Conservation (phyloP, 35 echinoderm and acorn worm species). For the Hemicentrotus pulcherrimus region DNA sequence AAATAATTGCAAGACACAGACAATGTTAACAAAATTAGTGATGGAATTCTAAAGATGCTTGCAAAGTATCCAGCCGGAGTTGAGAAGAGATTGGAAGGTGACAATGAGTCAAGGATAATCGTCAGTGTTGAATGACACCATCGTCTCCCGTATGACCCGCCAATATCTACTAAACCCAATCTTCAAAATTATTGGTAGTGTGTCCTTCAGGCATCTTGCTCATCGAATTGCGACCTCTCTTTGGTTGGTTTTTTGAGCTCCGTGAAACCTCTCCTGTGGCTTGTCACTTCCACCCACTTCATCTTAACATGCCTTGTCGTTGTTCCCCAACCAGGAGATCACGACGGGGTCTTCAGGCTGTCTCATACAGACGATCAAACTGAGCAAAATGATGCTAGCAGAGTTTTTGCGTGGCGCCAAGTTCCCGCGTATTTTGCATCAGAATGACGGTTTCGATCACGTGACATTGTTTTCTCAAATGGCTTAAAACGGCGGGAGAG, state of each 20-base stretch:
- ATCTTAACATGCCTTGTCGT: background rate
- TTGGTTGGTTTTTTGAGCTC: background rate
- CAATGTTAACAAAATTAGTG: slow-evolving; percentile 11
- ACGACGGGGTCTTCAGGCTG: background rate
- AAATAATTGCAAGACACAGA: background rate
- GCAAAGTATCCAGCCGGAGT: background rate
- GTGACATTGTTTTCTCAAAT: background rate
- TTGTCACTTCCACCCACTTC: background rate
- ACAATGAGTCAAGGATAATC: slow-evolving; percentile 2
- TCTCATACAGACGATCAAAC: background rate
- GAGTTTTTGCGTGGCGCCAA: background rate
- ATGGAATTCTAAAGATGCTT: background rate
- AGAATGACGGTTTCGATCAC: background rate
- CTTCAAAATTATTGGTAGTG: background rate
- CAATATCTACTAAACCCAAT: background rate
- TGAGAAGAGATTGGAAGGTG: background rate
- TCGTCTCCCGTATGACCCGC: background rate
- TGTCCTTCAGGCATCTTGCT: background rate
- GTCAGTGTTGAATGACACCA: background rate
- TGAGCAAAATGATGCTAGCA: background rate
- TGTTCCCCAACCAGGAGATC: background rate
- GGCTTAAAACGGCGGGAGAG: background rate
- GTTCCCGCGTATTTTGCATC: background rate
- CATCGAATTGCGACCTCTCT: background rate
- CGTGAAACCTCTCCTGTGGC: background rate